phyloP scores from a whole-genome alignment of 2,888 invertebrate species.

The Endotricha flammealis region DNA sequence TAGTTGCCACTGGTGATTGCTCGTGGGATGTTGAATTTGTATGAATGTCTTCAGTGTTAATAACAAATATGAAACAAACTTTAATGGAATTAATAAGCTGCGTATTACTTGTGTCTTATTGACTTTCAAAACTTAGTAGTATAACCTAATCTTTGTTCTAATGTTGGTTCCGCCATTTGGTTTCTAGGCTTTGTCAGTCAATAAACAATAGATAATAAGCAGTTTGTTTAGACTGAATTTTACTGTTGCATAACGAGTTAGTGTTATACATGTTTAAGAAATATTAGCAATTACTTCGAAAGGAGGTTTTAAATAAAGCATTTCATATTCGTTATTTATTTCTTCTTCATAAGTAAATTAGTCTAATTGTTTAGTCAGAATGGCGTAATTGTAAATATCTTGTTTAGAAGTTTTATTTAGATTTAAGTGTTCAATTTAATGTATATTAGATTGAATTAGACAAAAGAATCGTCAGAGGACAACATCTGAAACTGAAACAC shows the following conservation, averaged over 20 bases:
- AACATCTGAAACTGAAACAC: conserved; percentile 46
- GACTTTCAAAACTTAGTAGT: conserved; percentile 55
- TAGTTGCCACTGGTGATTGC: conserved; percentile 41
- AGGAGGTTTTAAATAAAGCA: conserved; percentile 68
- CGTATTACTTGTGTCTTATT: conserved; percentile 65
- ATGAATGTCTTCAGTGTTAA: conserved; percentile 45
- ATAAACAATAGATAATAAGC: conserved; percentile 50
- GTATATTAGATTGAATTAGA: conserved; percentile 68
- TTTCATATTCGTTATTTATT: conserved; percentile 78
- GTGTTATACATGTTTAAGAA: conserved; percentile 61
- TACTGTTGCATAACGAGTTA: conserved; percentile 60
- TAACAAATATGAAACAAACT: conserved; percentile 63
- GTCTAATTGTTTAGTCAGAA: conserved; percentile 73
- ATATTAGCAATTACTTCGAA: conserved; percentile 60
- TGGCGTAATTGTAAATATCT: conserved; percentile 72
- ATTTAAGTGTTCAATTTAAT: conserved; percentile 73
- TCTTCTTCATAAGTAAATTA: conserved; percentile 69
- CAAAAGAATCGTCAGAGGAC: conserved; percentile 40
- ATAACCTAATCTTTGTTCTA: conserved; percentile 4
- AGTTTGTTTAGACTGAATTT: conserved; percentile 65
- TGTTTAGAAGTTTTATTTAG: conserved; percentile 74
- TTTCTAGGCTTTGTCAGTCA: conserved; percentile 53
- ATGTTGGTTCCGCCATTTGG: background rate
- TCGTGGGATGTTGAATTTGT: conserved; percentile 37
- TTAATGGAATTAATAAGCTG: conserved; percentile 42